These are phyloP conservation scores for Epinotia bilunana DNA, from an alignment of 2,888 invertebrate genomes.

Conservation along the genomic window DNA sequence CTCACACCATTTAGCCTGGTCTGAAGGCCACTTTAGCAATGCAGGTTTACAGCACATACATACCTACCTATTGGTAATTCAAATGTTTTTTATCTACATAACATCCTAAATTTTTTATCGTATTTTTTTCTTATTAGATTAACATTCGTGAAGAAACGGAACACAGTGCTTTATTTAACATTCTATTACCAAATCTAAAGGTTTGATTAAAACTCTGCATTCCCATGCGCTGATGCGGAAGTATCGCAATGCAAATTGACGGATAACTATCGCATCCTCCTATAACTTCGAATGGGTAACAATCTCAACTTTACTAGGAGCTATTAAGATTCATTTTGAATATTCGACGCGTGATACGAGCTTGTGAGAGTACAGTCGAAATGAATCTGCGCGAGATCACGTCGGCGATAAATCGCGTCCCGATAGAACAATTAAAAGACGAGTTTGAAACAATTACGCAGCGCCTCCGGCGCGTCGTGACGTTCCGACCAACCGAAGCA, in stretches of 20 bases:
- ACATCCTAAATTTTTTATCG: not conserved
- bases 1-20: too few relatives aligned
- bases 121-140: not conserved
- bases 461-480: constrained; percentile 76
- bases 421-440: constrained; percentile 85
- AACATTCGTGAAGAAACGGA: not conserved
- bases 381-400: constrained; percentile 80
- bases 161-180: constrained; percentile 12
- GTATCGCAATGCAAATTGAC: constrained; percentile 61
- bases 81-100: too few relatives aligned
- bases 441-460: constrained; percentile 84
- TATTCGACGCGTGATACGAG: not conserved
- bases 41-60: too few relatives aligned
- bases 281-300: not conserved
- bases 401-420: constrained; percentile 80
- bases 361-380: constrained; percentile 4
- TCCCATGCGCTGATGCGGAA: constrained; percentile 79
- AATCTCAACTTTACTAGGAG: constrained; percentile 2
- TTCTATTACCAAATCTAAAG: constrained; percentile 24
- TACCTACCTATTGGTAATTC: too few relatives aligned
- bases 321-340: constrained; percentile 9
- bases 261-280: not conserved
- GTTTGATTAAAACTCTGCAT: constrained; percentile 75
- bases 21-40: too few relatives aligned
- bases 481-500: constrained; percentile 55